Base-by-base conservation (phyloP, 2,797 vertebrate genomes). In the Helostoma temminkii region DNA sequence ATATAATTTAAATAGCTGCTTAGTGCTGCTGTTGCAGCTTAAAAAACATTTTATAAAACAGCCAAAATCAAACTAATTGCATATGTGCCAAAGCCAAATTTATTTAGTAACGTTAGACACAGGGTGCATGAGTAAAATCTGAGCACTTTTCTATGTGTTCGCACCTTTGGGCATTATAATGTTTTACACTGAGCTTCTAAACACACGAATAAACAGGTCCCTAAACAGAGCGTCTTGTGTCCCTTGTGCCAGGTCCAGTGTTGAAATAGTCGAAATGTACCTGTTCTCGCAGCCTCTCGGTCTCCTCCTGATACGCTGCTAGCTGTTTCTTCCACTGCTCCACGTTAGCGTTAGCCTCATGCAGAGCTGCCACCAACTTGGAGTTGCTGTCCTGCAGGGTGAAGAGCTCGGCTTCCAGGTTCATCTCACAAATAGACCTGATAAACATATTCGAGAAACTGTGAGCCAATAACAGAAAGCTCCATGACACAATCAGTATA, bases 321-420 rank as follows among this genome's bases (percentile, higher is more conserved):
- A 99, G 93, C 94, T 99, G 97, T 82, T 96, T 96, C 91, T 98
- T 97, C 98, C 98, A 98, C 88, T 98, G 96, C 60, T 97, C 95
- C 46, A 98, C 97, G 0, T 95, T 97, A 30, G 95, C 91, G 1
- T 98, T 98, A 48, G 97, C 97, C 76, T 98, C 97, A 0, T 96
- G 96, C 56, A 99, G 85, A 1, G 98, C 98, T 0, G 96, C 95
- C 76, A 97, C 96, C 66, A 99, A 86, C 79, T 96, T 97, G 67
- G 90, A 89, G 87, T 99, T 99, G 89, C 95, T 98, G 94, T 99
- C 97, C 93, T 99, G 97, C 57, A 99, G 94, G 11, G 95, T 97
- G 89, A 99, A 98, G 77, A 99, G 95, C 81, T 99, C 98, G 0
- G 96, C 94, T 47, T 99, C 98, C 94, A 98, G 94, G 90, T 98